Conservation (phyloP, 2,888 invertebrate genomes). For the Laspeyria flexula region DNA sequence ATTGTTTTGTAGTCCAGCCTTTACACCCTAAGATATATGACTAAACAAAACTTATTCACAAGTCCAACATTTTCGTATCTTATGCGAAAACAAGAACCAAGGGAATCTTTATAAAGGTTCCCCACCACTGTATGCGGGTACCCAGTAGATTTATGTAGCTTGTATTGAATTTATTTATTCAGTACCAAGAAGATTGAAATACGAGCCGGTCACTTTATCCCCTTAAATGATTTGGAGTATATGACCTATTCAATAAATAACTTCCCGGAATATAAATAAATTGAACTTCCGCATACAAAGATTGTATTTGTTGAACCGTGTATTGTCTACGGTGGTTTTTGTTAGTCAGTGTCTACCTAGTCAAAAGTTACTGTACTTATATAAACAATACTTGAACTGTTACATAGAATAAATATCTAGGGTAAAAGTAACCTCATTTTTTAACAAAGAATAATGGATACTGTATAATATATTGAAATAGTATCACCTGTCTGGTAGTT, state of each 20-base stretch:
- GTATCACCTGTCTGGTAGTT: too few species aligned
- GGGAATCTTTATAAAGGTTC: slow-evolving; percentile 33
- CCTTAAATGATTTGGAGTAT: slow-evolving; percentile 15
- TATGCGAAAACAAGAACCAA: slow-evolving; percentile 44
- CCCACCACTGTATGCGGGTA: slow-evolving; percentile 24
- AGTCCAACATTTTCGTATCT: slow-evolving; percentile 39
- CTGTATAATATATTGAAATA: neutral
- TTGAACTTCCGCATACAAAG: neutral
- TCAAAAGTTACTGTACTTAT: neutral
- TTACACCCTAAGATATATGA: slow-evolving; percentile 36
- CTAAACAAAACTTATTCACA: slow-evolving; percentile 47
- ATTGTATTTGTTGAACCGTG: neutral
- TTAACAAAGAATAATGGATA: neutral
- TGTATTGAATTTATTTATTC: slow-evolving; percentile 48
- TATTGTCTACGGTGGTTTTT: neutral
- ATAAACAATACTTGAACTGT: neutral
- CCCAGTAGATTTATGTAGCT: slow-evolving; percentile 38
- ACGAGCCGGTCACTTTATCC: slow-evolving; percentile 26
- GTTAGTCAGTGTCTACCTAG: neutral
- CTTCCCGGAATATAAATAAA: slow-evolving; percentile 12
- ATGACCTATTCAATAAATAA: slow-evolving; percentile 18
- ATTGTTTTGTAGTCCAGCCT: slow-evolving; percentile 41
- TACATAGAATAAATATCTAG: neutral
- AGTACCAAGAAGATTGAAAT: slow-evolving; percentile 36
- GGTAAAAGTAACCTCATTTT: neutral